Evolutionary conservation across 2,113 vertebrate species (phyloP).

Genomic region (Catharus minimus): DNA sequence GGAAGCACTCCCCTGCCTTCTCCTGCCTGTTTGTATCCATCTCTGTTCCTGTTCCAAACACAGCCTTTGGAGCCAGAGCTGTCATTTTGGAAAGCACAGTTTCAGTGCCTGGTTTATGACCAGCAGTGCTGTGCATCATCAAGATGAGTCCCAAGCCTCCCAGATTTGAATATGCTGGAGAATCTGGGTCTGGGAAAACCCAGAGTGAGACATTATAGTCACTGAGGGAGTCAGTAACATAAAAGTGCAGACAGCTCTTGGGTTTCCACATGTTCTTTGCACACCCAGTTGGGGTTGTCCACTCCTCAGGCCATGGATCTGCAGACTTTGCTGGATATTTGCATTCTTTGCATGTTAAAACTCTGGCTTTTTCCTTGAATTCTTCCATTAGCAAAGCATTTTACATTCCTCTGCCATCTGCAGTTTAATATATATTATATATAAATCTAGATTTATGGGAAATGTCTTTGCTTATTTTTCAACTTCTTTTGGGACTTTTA

Average conservation of each 20-base stretch:
- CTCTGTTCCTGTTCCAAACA: not conserved
- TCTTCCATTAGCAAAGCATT: not conserved
- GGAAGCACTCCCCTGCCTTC: not conserved
- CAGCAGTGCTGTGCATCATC: not conserved
- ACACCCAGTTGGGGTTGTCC: not conserved
- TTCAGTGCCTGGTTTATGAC: not conserved
- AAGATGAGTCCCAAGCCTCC: not conserved
- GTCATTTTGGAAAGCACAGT: not conserved
- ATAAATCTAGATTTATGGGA: conserved; percentile 31
- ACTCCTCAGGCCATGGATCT: not conserved
- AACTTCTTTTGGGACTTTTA: not conserved
- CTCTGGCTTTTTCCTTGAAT: conserved; percentile 14
- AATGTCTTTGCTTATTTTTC: conserved; percentile 27
- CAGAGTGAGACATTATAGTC: not conserved
- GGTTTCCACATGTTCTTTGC: not conserved
- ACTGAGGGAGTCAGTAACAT: not conserved
- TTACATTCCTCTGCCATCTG: conserved; percentile 18
- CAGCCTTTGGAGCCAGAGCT: not conserved
- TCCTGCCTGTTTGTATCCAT: not conserved
- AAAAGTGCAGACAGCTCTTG: not conserved
- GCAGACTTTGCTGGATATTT: not conserved
- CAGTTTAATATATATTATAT: not conserved
- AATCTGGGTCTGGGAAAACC: not conserved
- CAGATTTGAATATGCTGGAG: not conserved
- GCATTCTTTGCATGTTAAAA: conserved; percentile 6